Evolutionary conservation across 2,888 invertebrate species (phyloP).

Genomic region (Mimumesa dahlbomi): DNA sequence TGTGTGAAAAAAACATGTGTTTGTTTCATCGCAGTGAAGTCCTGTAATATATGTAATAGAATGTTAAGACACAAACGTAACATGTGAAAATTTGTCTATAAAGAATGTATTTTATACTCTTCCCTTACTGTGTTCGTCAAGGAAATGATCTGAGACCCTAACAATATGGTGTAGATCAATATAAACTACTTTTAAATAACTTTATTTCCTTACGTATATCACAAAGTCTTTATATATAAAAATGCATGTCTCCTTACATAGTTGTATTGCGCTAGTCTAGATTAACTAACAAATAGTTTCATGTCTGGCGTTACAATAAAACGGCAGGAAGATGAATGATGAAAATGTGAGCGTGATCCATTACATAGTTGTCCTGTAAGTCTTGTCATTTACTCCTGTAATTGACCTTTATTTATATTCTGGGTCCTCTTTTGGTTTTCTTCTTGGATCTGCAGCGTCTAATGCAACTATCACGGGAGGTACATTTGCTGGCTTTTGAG

Average conservation of each 20-base stretch:
- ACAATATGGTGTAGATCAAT: neutral
- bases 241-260: constrained; percentile 1
- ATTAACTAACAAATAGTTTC: constrained; percentile 1
- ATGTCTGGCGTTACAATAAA: constrained; percentile 10
- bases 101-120: too few species aligned
- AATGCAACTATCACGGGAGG: constrained; percentile 67
- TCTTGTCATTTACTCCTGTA: constrained; percentile 14
- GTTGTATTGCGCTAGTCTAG: neutral
- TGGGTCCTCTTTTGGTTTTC: constrained; percentile 74
- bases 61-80: neutral
- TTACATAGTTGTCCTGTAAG: constrained; percentile 19
- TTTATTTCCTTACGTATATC: constrained; percentile 32
- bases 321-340: constrained; percentile 32
- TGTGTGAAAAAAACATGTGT: neutral
- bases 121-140: too few species aligned
- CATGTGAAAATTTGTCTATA: too few species aligned
- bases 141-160: neutral
- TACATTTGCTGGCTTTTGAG: constrained; percentile 56
- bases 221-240: constrained; percentile 48
- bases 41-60: neutral
- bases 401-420: constrained; percentile 55
- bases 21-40: neutral
- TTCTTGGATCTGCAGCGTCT: constrained; percentile 70
- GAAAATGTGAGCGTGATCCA: constrained; percentile 6
- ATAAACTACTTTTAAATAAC: constrained; percentile 16